These are phyloP conservation scores for Silvanus unidentatus DNA, from an alignment of 2,888 invertebrate species.

Conservation along the genomic window DNA sequence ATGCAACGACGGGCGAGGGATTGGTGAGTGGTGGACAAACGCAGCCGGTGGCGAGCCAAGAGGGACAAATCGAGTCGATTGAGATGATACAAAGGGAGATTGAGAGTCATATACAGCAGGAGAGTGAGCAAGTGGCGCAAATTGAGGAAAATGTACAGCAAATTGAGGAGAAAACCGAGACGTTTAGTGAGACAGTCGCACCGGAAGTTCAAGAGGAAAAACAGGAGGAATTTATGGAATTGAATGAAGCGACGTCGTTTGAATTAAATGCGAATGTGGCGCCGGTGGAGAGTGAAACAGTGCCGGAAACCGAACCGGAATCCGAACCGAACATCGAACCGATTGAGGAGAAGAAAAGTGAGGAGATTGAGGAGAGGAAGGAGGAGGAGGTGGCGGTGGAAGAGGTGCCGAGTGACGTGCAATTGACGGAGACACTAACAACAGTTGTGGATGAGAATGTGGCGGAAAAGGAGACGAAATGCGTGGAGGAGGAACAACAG, in stretches of 20 bases:
- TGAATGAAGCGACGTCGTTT: conserved; percentile 3
- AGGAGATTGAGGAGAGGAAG: conserved; percentile 27
- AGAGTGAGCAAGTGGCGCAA: conserved; percentile 27
- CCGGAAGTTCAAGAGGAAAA: conserved; percentile 1
- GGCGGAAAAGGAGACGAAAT: too few species aligned
- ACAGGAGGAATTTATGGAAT: not conserved
- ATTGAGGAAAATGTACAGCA: not conserved
- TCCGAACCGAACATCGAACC: not conserved
- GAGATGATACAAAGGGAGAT: conserved; percentile 46
- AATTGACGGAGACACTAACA: not conserved
- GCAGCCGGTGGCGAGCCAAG: conserved; percentile 27
- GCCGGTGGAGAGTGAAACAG: not conserved
- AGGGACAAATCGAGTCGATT: conserved; percentile 41
- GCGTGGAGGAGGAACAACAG: conserved; percentile 9
- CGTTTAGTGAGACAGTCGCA: conserved; percentile 24
- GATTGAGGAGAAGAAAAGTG: conserved; percentile 1
- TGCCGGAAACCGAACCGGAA: conserved; percentile 7
- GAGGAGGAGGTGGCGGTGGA: not conserved
- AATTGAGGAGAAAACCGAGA: conserved; percentile 1
- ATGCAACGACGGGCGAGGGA: conserved; percentile 27
- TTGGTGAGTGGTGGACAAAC: conserved; percentile 21
- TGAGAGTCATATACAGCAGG: conserved; percentile 31
- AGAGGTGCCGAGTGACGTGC: not conserved
- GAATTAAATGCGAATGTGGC: not conserved
- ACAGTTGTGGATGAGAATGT: not conserved